These are phyloP conservation scores for Drosophila emarginata DNA, from an alignment of 2,888 invertebrate species.

Conservation along the genomic window DNA sequence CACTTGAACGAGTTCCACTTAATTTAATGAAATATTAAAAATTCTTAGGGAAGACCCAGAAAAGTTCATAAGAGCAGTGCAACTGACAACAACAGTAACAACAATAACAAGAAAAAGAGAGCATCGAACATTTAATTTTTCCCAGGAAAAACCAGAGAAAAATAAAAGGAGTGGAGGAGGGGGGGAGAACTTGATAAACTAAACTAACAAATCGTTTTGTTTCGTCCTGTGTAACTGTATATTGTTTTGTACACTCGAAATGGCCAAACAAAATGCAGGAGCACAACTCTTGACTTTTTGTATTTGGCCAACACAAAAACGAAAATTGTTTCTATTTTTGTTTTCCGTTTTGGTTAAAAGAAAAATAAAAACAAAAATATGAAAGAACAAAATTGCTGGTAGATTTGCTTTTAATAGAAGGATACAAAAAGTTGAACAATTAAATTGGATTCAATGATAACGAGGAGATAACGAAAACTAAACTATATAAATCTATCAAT, in stretches of 20 bases:
- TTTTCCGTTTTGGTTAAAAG: slow-evolving; percentile 50
- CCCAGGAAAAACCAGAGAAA: slow-evolving; percentile 11
- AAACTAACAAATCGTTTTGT: slow-evolving; percentile 56
- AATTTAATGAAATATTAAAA: slow-evolving; percentile 83
- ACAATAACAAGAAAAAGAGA: slow-evolving; percentile 3
- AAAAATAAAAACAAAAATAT: slow-evolving; percentile 24
- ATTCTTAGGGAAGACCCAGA: slow-evolving; percentile 57
- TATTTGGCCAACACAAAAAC: slow-evolving; percentile 31
- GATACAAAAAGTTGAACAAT: slow-evolving; percentile 24
- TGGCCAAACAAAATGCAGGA: slow-evolving; percentile 54
- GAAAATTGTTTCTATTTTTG: slow-evolving; percentile 1
- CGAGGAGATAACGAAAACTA: slow-evolving; percentile 2
- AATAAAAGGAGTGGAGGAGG: slow-evolving; percentile 8
- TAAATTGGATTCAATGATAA: slow-evolving; percentile 27
- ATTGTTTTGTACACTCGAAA: slow-evolving; percentile 45
- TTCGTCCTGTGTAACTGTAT: background rate
- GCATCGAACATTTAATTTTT: slow-evolving; percentile 30
- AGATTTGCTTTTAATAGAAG: slow-evolving; percentile 4
- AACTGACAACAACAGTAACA: slow-evolving; percentile 37
- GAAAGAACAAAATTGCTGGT: slow-evolving; percentile 53
- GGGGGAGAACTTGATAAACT: slow-evolving; percentile 56
- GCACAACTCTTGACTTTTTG: slow-evolving; percentile 40
- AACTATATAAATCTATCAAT: background rate
- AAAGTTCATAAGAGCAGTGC: slow-evolving; percentile 36
- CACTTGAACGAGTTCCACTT: slow-evolving; percentile 79